Evolutionary conservation across 2,113 vertebrate species (phyloP).

Genomic region (Vicugna pacos): DNA sequence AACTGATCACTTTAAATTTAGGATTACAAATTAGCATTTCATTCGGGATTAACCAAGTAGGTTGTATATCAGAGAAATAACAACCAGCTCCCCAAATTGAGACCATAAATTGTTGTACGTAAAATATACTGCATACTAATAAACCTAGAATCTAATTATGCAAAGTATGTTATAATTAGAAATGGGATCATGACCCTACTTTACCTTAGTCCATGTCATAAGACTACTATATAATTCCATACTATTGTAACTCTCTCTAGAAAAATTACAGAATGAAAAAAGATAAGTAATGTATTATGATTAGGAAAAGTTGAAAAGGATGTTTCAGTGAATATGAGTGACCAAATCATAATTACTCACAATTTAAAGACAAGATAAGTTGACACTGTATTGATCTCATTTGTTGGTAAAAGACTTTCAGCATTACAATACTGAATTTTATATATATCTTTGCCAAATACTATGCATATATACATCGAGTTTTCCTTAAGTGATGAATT

Average conservation of each 20-base stretch:
- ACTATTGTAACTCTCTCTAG: not conserved
- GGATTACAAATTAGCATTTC: not conserved
- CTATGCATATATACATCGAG: not conserved
- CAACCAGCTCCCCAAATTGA: not conserved
- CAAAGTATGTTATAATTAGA: not conserved
- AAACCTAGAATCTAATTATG: not conserved
- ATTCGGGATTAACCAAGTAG: not conserved
- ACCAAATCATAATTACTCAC: not conserved
- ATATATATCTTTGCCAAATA: not conserved
- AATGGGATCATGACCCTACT: not conserved
- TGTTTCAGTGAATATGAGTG: not conserved
- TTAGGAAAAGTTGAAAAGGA: not conserved
- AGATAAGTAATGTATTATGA: not conserved
- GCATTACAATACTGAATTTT: not conserved
- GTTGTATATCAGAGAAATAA: slow-evolving; percentile 9
- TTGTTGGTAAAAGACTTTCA: not conserved
- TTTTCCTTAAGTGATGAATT: not conserved
- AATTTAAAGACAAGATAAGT: slow-evolving; percentile 17
- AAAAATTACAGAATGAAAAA: not conserved
- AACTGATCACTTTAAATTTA: not conserved
- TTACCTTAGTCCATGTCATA: not conserved
- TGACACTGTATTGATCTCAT: not conserved
- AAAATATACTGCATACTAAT: not conserved
- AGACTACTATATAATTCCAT: not conserved
- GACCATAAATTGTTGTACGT: not conserved